These are phyloP conservation scores for Sesamia inferens DNA, from an alignment of 2,888 invertebrate genomes.

Conservation along the genomic window DNA sequence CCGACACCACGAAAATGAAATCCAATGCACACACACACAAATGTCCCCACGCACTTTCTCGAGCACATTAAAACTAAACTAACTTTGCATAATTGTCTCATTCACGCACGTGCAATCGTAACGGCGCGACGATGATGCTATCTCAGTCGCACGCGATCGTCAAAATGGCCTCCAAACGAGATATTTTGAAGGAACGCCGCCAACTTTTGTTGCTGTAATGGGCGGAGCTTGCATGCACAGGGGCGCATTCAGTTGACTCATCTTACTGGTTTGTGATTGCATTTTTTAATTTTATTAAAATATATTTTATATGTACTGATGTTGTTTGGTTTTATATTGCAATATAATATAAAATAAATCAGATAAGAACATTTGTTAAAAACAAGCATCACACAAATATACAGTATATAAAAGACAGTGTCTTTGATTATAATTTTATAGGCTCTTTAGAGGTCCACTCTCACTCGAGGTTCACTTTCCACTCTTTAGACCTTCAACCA, in stretches of 20 bases:
- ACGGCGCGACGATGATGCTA: constrained; percentile 72
- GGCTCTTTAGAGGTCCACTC: too few relatives aligned
- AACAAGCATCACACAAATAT: too few relatives aligned
- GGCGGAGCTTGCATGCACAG: constrained; percentile 88
- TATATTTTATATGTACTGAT: background rate
- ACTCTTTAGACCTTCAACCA: too few relatives aligned
- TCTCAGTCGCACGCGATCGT: constrained; percentile 86
- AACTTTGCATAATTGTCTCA: constrained; percentile 89
- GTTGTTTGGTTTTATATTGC: too few relatives aligned
- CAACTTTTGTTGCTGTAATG: constrained; percentile 90
- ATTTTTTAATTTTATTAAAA: background rate
- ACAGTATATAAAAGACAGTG: too few relatives aligned
- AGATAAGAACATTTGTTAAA: too few relatives aligned
- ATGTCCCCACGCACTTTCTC: constrained; percentile 80
- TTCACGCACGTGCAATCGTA: constrained; percentile 84
- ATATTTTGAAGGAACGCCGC: constrained; percentile 90
- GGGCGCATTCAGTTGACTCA: constrained; percentile 71
- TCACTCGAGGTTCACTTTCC: too few relatives aligned
- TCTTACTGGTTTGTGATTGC: constrained; percentile 1
- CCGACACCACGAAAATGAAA: constrained; percentile 57
- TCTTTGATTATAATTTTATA: too few relatives aligned
- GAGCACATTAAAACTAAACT: constrained; percentile 87
- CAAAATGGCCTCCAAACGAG: constrained; percentile 90
- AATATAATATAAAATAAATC: too few relatives aligned
- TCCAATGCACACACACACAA: constrained; percentile 72